Percentiles rank a stretch among this genome's conserved stretches.
These are phyloP conservation scores for Phyllostomus hastatus DNA, from an alignment of 2,113 vertebrate genomes.

Conservation along the genomic window DNA sequence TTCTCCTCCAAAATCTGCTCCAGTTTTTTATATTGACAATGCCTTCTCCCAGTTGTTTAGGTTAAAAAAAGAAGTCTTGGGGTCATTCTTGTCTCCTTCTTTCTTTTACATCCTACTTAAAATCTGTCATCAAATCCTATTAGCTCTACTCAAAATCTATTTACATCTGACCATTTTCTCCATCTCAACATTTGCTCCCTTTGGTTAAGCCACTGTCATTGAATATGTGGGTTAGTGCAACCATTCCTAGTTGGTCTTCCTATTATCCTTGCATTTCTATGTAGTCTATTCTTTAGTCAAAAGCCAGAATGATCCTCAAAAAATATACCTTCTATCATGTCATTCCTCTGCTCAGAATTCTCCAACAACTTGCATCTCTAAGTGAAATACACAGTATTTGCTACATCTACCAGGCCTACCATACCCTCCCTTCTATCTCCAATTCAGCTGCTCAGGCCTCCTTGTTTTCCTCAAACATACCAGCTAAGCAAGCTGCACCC, in stretches of 20 bases:
- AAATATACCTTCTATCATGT: not conserved
- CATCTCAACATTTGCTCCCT: not conserved
- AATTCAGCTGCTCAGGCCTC: not conserved
- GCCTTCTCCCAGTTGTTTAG: not conserved
- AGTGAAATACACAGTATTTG: not conserved
- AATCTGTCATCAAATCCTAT: not conserved
- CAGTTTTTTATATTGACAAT: not conserved
- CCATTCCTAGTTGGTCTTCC: not conserved
- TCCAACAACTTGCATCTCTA: not conserved
- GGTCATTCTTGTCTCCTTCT: not conserved
- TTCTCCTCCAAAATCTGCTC: not conserved
- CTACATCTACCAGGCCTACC: too few relatives aligned
- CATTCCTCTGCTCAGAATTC: not conserved
- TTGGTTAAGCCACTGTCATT: not conserved
- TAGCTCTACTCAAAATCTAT: not conserved
- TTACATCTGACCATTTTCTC: not conserved
- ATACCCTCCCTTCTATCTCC: not conserved
- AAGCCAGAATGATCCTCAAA: not conserved
- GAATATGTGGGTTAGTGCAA: fast-evolving
- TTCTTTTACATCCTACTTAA: not conserved
- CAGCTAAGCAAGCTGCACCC: not conserved
- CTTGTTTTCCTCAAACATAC: not conserved
- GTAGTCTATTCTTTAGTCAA: not conserved
- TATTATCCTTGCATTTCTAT: not conserved
- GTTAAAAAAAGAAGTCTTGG: not conserved